Evolutionary conservation across 2,888 invertebrate species (phyloP).

Genomic region (Apotomis capreana): DNA sequence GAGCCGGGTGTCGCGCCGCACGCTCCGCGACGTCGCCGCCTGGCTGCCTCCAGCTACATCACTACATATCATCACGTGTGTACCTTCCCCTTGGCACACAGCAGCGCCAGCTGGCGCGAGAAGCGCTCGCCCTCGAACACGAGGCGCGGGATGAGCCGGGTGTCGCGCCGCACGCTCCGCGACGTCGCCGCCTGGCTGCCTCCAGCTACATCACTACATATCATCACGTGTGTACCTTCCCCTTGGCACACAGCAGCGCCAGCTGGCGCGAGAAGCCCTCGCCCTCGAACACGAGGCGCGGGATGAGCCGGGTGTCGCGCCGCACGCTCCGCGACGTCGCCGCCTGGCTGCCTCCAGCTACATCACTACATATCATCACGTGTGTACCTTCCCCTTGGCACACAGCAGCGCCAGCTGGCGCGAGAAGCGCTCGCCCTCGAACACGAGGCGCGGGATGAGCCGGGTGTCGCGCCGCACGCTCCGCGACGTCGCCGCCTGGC

Average conservation of each 20-base stretch:
- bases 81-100: slow-evolving; percentile 84
- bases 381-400: too few species aligned
- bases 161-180: slow-evolving; percentile 83
- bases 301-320: slow-evolving; percentile 85
- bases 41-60: slow-evolving; percentile 82
- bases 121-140: slow-evolving; percentile 86
- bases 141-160: slow-evolving; percentile 85
- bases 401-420: slow-evolving; percentile 83
- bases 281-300: slow-evolving; percentile 85
- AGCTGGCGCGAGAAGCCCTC: slow-evolving; percentile 85
- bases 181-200: slow-evolving; percentile 72
- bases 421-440: slow-evolving; percentile 86
- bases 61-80: too few species aligned
- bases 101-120: slow-evolving; percentile 81
- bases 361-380: too few species aligned
- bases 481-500: slow-evolving; percentile 66
- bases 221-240: slow-evolving; percentile 62
- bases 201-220: slow-evolving; percentile 82
- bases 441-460: slow-evolving; percentile 85
- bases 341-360: slow-evolving; percentile 82
- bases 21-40: slow-evolving; percentile 69
- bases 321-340: slow-evolving; percentile 76
- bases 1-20: slow-evolving; percentile 84
- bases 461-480: slow-evolving; percentile 85
- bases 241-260: slow-evolving; percentile 83